Evolutionary conservation across 2,888 invertebrate genomes (phyloP).

Genomic region (Lasioglossum zephyrum): DNA sequence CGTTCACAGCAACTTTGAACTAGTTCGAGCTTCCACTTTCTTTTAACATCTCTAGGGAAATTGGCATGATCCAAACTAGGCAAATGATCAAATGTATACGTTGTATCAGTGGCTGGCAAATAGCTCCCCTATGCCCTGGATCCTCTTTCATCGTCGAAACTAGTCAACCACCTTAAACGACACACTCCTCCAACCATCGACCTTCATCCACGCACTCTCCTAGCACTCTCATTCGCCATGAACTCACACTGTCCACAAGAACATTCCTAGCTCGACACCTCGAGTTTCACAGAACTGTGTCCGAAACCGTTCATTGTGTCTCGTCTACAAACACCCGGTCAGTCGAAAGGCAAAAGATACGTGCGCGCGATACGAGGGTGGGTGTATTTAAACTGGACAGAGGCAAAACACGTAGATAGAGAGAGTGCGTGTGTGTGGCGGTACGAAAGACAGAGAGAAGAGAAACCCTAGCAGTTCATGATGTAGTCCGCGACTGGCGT

Average conservation of each 20-base stretch:
- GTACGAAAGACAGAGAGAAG: background rate
- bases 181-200: background rate
- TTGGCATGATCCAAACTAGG: background rate
- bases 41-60: background rate
- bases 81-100: background rate
- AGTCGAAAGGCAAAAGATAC: slow-evolving; percentile 1
- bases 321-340: background rate
- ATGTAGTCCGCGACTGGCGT: slow-evolving; percentile 19
- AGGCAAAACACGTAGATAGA: background rate
- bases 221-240: background rate
- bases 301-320: slow-evolving; percentile 4
- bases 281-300: background rate
- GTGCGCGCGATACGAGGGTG: slow-evolving; percentile 13
- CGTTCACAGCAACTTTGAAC: background rate
- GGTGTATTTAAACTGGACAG: slow-evolving; percentile 21
- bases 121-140: background rate
- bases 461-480: slow-evolving; percentile 8
- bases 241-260: background rate
- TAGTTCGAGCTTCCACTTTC: background rate
- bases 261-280: background rate
- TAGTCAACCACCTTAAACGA: background rate
- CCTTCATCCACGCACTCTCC: background rate
- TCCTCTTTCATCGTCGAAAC: no score
- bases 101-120: background rate
- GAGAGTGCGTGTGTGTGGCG: background rate